These are phyloP conservation scores for Ictalurus punctatus DNA, from an alignment of 2,113 vertebrate species.

Conservation along the genomic window DNA sequence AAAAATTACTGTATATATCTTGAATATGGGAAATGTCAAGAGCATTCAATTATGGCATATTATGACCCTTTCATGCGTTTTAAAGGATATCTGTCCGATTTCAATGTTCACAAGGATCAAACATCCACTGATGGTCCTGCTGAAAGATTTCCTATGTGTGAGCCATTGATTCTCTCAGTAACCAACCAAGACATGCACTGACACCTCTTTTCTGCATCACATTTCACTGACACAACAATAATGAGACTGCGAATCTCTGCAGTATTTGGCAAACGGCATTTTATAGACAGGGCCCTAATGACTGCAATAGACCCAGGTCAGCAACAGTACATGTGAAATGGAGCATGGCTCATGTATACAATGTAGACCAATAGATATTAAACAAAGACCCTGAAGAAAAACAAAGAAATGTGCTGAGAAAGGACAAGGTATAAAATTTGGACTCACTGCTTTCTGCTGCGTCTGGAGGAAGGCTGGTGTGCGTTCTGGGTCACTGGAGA, in stretches of 20 bases:
- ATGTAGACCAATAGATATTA: not conserved
- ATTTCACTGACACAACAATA: not conserved
- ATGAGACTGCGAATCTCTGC: not conserved
- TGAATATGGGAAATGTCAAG: not conserved
- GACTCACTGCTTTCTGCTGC: conserved; percentile 91
- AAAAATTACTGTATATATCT: not conserved
- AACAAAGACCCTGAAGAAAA: not conserved
- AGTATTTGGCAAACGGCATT: not conserved
- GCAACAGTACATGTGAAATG: not conserved
- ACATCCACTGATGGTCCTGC: not conserved
- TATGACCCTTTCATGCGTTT: not conserved
- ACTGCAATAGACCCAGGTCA: not conserved
- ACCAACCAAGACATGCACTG: not conserved
- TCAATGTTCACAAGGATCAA: not conserved
- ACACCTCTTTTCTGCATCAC: not conserved
- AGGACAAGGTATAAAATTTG: not conserved
- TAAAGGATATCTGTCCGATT: not conserved
- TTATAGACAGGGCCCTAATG: not conserved
- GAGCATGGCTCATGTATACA: not conserved
- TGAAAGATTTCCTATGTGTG: not conserved
- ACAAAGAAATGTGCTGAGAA: not conserved
- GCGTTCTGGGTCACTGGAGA: conserved; percentile 92
- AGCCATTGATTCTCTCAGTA: not conserved
- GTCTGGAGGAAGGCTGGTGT: conserved; percentile 83
- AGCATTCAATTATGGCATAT: not conserved